Evolutionary conservation across 2,113 vertebrate genomes (phyloP).

Genomic region (Bettongia penicillata): DNA sequence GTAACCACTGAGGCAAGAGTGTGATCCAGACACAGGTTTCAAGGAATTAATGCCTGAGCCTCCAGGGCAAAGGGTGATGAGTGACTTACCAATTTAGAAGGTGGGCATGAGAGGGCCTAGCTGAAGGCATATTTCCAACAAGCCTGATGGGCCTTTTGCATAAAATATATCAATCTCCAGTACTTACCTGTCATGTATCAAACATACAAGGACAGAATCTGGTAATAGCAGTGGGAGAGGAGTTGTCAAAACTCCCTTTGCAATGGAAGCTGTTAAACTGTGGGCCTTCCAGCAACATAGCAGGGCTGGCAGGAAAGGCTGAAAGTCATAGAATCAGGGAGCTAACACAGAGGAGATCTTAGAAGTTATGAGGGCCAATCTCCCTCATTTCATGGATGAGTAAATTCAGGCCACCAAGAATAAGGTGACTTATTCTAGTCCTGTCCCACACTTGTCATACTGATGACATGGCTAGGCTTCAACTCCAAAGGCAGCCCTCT

Average conservation of each 20-base stretch:
- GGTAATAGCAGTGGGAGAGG: background rate
- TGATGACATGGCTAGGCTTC: background rate
- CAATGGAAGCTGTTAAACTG: background rate
- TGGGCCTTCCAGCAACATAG: background rate
- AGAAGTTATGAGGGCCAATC: background rate
- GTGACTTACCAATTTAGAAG: background rate
- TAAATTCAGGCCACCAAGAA: background rate
- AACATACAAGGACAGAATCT: background rate
- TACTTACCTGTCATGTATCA: background rate
- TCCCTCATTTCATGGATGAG: background rate
- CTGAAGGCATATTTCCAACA: background rate
- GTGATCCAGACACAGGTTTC: too few species aligned
- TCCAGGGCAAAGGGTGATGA: background rate
- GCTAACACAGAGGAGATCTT: background rate
- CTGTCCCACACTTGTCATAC: background rate
- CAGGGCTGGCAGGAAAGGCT: background rate
- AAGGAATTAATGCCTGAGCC: background rate
- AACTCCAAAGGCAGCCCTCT: background rate
- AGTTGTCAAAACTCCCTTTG: background rate
- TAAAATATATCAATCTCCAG: background rate
- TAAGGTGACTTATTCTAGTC: background rate
- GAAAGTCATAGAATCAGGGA: background rate
- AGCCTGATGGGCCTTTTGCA: background rate
- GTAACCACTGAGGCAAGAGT: background rate
- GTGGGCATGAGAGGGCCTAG: background rate